These are phyloP conservation scores for Brachionus plicatilis DNA, from an alignment of 1,140 invertebrate genomes.

Conservation along the genomic window DNA sequence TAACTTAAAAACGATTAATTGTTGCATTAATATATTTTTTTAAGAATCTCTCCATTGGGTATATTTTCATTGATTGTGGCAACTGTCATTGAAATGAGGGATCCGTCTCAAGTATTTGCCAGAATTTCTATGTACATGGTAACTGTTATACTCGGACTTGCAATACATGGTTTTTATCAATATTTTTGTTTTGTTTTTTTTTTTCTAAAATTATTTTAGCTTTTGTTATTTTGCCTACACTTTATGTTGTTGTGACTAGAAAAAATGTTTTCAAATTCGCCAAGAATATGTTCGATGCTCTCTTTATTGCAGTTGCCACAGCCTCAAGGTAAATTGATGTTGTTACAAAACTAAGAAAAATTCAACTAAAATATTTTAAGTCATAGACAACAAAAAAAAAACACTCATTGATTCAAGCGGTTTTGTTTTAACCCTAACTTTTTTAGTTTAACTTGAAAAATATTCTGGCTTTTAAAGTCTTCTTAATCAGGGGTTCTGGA, in stretches of 20 bases:
- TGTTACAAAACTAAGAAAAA: not conserved
- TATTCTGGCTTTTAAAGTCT: not conserved
- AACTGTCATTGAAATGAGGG: constrained; percentile 44
- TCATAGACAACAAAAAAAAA: not conserved
- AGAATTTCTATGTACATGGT: constrained; percentile 49
- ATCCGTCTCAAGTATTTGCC: constrained; percentile 25
- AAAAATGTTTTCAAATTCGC: constrained; percentile 50
- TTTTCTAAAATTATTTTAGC: constrained; percentile 40
- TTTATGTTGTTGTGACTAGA: constrained; percentile 49
- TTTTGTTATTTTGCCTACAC: constrained; percentile 49
- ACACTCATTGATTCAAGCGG: not conserved
- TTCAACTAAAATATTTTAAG: not conserved
- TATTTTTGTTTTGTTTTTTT: not conserved
- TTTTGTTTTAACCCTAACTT: not conserved
- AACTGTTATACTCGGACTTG: constrained; percentile 49
- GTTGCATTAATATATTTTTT: not conserved
- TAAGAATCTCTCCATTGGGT: constrained; percentile 2
- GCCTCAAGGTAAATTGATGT: constrained; percentile 49
- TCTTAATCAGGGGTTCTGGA: not conserved
- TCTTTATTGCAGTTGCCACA: constrained; percentile 52
- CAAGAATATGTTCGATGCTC: constrained; percentile 47
- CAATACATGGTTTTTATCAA: constrained; percentile 57
- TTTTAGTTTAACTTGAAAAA: not conserved
- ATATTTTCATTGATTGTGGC: constrained; percentile 39
- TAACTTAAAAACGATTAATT: not conserved